These are phyloP conservation scores for Tenthredo distinguenda DNA, from an alignment of 2,888 invertebrate species.

Conservation along the genomic window DNA sequence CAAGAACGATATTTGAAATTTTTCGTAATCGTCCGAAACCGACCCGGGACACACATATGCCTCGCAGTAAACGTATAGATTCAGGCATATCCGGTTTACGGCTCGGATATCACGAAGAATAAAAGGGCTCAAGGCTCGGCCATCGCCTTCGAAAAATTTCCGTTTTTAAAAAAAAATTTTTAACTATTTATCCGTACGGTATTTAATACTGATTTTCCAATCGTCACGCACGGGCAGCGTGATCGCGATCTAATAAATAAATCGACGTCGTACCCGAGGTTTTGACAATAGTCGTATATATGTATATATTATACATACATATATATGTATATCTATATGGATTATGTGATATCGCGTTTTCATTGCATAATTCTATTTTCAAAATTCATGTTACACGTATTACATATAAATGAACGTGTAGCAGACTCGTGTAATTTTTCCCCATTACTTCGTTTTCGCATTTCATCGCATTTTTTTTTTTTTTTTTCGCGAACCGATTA, in stretches of 20 bases:
- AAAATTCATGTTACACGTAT: neutral
- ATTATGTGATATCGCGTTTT: neutral
- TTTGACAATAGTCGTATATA: neutral
- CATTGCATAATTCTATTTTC: neutral
- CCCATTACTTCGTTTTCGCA: neutral
- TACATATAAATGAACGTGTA: too few species aligned
- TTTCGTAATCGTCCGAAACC: neutral
- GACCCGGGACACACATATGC: neutral
- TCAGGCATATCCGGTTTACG: neutral
- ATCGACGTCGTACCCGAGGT: neutral
- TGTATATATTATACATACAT: neutral
- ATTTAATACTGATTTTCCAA: neutral
- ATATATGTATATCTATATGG: neutral
- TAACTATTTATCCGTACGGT: neutral
- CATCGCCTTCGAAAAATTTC: neutral
- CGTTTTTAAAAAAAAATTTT: neutral
- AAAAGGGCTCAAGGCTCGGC: constrained; percentile 42
- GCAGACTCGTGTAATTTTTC: too few species aligned
- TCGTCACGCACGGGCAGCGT: neutral
- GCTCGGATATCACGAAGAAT: neutral
- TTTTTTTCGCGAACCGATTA: neutral
- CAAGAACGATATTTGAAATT: neutral
- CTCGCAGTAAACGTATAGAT: constrained; percentile 24
- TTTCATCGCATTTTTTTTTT: neutral
- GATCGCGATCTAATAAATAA: neutral